Conservation (phyloP, 2,797 vertebrate species). For the Merluccius polli region DNA sequence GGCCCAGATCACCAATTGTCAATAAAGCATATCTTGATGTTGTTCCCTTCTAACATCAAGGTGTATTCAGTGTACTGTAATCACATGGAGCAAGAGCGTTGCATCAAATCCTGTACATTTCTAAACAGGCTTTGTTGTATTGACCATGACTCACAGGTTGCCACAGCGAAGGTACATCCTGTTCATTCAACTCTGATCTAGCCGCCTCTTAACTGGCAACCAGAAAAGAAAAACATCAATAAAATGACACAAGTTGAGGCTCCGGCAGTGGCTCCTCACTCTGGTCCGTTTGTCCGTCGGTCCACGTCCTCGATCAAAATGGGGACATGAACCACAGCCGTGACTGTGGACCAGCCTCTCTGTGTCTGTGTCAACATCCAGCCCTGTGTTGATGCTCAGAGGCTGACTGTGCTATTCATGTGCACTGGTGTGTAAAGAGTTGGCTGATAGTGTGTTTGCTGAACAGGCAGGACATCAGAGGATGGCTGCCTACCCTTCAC, state of each 20-base stretch:
- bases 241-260: slow-evolving; percentile 30
- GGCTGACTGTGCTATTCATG: slow-evolving; percentile 74
- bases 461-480: slow-evolving; percentile 69
- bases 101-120: not conserved
- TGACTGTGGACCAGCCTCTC: slow-evolving; percentile 53
- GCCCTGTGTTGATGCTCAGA: slow-evolving; percentile 64
- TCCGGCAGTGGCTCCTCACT: slow-evolving; percentile 36
- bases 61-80: not conserved
- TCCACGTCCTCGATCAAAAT: slow-evolving; percentile 72
- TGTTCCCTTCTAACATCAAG: slow-evolving; percentile 1
- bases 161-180: slow-evolving; percentile 32
- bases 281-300: slow-evolving; percentile 53
- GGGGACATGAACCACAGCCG: slow-evolving; percentile 50
- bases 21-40: slow-evolving; percentile 21
- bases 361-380: slow-evolving; percentile 70
- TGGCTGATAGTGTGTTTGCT: slow-evolving; percentile 74
- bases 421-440: slow-evolving; percentile 75
- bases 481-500: slow-evolving; percentile 63
- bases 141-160: slow-evolving; percentile 4
- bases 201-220: slow-evolving; percentile 21
- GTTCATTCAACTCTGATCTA: slow-evolving; percentile 21
- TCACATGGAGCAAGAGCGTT: slow-evolving; percentile 11
- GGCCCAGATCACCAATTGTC: slow-evolving; percentile 9
- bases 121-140: slow-evolving; percentile 7
- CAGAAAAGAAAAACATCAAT: not conserved